Evolutionary conservation across 2,797 vertebrate species (phyloP).

Genomic region (Hoplostethus atlanticus): DNA sequence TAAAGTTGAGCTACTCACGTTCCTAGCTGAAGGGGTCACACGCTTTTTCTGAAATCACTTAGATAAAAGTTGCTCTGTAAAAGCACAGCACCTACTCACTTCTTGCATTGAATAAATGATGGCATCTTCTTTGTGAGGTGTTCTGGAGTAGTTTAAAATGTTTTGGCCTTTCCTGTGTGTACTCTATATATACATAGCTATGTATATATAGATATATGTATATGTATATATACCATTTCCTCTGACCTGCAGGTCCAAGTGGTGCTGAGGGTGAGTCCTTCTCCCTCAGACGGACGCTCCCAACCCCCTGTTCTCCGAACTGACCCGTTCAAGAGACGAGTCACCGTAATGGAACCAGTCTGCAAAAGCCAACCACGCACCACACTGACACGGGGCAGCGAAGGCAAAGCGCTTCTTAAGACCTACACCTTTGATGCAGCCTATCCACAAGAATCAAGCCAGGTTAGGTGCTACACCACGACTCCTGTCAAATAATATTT

Average conservation of each 20-base stretch:
- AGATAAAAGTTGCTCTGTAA: constrained; percentile 9
- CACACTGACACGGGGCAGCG: constrained; percentile 84
- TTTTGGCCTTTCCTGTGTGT: constrained; percentile 1
- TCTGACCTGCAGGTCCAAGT: constrained; percentile 90
- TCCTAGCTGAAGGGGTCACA: neutral
- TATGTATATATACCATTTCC: constrained; percentile 10
- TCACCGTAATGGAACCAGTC: constrained; percentile 89
- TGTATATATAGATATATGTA: neutral
- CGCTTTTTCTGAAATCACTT: constrained; percentile 13
- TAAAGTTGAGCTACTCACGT: neutral
- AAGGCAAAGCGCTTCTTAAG: constrained; percentile 88
- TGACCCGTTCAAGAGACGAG: constrained; percentile 92
- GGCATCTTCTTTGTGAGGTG: neutral
- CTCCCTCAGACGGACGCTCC: constrained; percentile 79
- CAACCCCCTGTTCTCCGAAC: constrained; percentile 91
- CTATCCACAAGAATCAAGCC: constrained; percentile 92
- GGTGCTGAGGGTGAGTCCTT: constrained; percentile 92
- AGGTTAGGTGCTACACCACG: constrained; percentile 83
- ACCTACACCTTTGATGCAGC: constrained; percentile 94
- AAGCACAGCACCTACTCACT: constrained; percentile 1
- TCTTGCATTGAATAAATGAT: constrained; percentile 38
- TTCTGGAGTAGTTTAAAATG: constrained; percentile 20
- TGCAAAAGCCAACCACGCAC: constrained; percentile 81
- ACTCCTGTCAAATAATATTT: neutral
- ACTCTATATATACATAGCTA: neutral